These are phyloP conservation scores for Creontiades dilutus DNA, from an alignment of 2,888 invertebrate species.

Conservation along the genomic window DNA sequence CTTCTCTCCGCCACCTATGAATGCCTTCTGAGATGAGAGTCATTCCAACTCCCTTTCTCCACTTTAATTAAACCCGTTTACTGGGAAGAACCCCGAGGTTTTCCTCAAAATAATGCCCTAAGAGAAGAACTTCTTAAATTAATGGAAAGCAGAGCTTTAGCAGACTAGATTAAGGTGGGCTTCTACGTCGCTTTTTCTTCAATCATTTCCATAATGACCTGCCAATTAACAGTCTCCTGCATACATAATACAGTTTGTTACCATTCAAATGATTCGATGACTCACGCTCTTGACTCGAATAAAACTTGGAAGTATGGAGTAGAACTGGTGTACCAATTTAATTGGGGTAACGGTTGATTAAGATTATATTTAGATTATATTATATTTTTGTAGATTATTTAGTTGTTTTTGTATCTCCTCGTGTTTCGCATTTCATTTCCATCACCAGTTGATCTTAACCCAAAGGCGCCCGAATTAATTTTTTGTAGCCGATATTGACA, in stretches of 20 bases:
- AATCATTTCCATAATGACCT: conserved; percentile 69
- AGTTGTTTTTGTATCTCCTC: no score
- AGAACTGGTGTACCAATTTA: no score
- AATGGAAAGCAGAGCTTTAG: conserved; percentile 68
- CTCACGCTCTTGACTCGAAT: no score
- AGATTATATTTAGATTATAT: no score
- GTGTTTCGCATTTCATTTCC: no score
- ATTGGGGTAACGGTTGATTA: no score
- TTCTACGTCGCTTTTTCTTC: background rate
- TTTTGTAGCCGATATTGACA: no score
- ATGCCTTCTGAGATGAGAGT: conserved; percentile 58
- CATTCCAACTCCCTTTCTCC: conserved; percentile 63
- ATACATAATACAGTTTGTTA: conserved; percentile 59
- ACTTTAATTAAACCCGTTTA: conserved; percentile 62
- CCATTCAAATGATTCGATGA: conserved; percentile 22
- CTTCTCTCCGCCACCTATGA: conserved; percentile 44
- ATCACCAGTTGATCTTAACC: no score
- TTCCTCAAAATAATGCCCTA: conserved; percentile 55
- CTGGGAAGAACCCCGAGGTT: conserved; percentile 43
- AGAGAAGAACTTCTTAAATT: conserved; percentile 64
- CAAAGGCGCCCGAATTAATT: no score
- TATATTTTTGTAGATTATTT: no score
- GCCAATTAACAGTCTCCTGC: conserved; percentile 65
- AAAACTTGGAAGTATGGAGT: no score
- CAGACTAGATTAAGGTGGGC: conserved; percentile 58